These are phyloP conservation scores for Aporophyla nigra DNA, from an alignment of 2,888 invertebrate species.

Conservation along the genomic window DNA sequence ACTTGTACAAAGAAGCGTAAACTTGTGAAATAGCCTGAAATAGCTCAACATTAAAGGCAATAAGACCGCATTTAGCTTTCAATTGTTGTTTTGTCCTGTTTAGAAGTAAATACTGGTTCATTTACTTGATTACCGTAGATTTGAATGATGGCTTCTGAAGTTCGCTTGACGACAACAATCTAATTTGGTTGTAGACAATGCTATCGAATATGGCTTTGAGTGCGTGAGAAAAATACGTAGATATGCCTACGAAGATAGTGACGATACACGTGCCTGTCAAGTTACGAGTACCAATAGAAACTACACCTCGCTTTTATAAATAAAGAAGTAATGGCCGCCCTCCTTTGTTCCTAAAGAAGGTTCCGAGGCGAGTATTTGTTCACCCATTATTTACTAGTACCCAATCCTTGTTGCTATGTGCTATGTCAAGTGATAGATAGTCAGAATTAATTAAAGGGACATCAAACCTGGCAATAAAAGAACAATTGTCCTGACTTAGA, in stretches of 20 bases:
- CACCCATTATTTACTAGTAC: constrained; percentile 29
- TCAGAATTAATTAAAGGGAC: constrained; percentile 2
- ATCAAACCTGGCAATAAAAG: neutral
- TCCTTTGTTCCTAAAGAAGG: constrained; percentile 39
- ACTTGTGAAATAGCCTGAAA: constrained; percentile 45
- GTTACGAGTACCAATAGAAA: constrained; percentile 26
- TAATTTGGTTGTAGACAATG: constrained; percentile 31
- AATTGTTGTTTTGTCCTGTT: constrained; percentile 47
- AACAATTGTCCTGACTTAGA: neutral
- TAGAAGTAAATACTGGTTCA: constrained; percentile 25
- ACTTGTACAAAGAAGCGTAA: constrained; percentile 55
- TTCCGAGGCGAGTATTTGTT: neutral
- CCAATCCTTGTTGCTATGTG: constrained; percentile 17
- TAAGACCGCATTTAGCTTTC: constrained; percentile 43
- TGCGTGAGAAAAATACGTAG: constrained; percentile 44
- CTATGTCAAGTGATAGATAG: neutral
- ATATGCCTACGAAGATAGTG: constrained; percentile 2
- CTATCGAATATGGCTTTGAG: constrained; percentile 28
- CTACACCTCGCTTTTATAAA: constrained; percentile 40
- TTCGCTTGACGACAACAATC: constrained; percentile 40
- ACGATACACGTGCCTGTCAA: constrained; percentile 34
- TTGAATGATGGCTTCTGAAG: constrained; percentile 9
- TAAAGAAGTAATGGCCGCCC: constrained; percentile 17
- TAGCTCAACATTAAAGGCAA: constrained; percentile 43
- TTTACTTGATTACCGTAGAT: constrained; percentile 31